Evolutionary conservation across 2,113 vertebrate genomes (phyloP).

Genomic region (Boulengeromyrus knoepffleri): DNA sequence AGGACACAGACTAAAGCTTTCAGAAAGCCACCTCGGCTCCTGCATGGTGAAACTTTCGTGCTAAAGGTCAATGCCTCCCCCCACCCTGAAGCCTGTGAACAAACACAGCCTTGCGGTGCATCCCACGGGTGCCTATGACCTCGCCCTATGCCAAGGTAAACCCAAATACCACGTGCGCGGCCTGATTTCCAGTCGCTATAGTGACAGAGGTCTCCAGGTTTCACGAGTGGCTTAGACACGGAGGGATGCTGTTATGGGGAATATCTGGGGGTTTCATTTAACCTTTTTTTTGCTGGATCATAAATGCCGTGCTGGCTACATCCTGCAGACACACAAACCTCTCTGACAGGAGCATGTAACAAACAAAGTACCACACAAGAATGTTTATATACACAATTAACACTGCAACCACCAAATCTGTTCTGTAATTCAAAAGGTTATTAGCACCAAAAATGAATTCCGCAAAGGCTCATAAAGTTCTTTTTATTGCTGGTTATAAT

Average conservation of each 20-base stretch:
- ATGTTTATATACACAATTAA: neutral
- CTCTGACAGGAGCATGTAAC: no score
- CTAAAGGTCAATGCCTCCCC: neutral
- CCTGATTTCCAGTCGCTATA: constrained; percentile 28
- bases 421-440: neutral
- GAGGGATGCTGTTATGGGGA: neutral
- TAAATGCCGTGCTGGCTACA: neutral
- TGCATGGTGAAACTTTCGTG: neutral
- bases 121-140: neutral
- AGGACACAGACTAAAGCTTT: constrained; percentile 3
- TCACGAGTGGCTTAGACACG: constrained; percentile 4
- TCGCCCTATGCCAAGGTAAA: neutral
- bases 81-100: neutral
- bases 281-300: neutral
- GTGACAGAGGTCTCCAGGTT: constrained; percentile 34
- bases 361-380: neutral
- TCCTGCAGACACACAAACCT: neutral
- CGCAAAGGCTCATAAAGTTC: neutral
- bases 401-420: neutral
- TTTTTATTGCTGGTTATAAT: neutral
- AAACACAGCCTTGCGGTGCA: neutral
- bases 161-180: neutral
- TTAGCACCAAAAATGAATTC: neutral
- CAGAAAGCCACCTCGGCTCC: neutral
- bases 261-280: neutral